phyloP scores from a whole-genome alignment of 2,888 invertebrate genomes.

The Ennomos quercinarius region DNA sequence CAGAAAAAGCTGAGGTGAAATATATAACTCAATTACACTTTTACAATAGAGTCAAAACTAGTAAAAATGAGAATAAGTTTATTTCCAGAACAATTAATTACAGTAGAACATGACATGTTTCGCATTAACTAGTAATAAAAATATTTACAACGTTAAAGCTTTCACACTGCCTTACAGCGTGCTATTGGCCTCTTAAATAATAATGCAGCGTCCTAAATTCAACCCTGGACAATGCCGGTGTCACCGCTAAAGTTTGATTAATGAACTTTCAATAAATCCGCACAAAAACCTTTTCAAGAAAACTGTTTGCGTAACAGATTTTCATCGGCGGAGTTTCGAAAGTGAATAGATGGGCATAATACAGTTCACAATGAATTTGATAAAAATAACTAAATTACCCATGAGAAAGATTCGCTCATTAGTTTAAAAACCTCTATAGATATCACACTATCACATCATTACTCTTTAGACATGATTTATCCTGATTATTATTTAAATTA shows the following conservation, averaged over 20 bases:
- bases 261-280: constrained; percentile 49
- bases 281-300: constrained; percentile 44
- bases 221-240: constrained; percentile 57
- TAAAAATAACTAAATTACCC: not conserved
- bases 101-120: no score
- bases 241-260: constrained; percentile 62
- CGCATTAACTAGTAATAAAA: no score
- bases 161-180: constrained; percentile 4
- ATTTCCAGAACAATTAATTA: no score
- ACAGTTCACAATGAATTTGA: constrained; percentile 10
- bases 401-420: no score
- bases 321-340: constrained; percentile 22
- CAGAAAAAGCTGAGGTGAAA: no score
- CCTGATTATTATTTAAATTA: no score
- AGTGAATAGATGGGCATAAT: constrained; percentile 12
- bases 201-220: constrained; percentile 55
- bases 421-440: no score
- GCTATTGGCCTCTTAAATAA: constrained; percentile 52
- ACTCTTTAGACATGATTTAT: no score
- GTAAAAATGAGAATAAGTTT: no score
- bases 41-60: no score
- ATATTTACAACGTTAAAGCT: constrained; percentile 8
- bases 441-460: no score
- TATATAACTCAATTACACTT: no score
- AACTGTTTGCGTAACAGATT: constrained; percentile 44